Conservation (phyloP, 2,797 vertebrate species). For the Darevskia nairensis region DNA sequence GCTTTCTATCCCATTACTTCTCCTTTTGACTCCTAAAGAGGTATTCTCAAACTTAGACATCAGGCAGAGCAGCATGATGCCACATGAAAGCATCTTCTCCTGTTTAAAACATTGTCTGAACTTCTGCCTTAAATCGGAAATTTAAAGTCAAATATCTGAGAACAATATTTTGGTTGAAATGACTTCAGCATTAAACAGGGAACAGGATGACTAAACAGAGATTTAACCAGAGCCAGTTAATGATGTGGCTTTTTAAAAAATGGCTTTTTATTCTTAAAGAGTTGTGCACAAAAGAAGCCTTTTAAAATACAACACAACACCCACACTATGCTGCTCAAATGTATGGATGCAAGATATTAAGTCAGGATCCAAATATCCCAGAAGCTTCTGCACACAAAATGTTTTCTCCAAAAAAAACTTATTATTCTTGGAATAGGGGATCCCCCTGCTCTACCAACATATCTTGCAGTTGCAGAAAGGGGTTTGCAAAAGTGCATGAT, state of each 20-base stretch:
- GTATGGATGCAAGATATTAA: background rate
- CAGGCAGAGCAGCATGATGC: background rate
- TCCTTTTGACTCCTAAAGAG: background rate
- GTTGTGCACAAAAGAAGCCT: background rate
- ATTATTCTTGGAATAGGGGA: background rate
- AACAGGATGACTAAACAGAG: background rate
- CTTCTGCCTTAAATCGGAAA: constrained; percentile 13
- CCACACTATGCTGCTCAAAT: background rate
- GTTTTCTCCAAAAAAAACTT: no score
- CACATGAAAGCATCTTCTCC: background rate
- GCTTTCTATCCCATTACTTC: background rate
- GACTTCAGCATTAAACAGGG: constrained; percentile 7
- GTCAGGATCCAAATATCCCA: background rate
- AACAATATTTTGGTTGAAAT: constrained; percentile 2
- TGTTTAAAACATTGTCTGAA: constrained; percentile 9
- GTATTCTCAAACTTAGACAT: background rate
- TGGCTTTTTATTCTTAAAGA: background rate
- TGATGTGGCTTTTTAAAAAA: background rate
- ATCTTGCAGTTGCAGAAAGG: background rate
- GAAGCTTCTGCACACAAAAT: background rate
- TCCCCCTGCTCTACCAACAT: background rate
- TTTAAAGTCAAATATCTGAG: constrained; percentile 3
- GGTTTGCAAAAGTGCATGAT: background rate
- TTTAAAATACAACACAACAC: background rate
- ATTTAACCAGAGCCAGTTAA: background rate